Evolutionary conservation across 2,888 invertebrate species (phyloP), one percentile per base, ranked within the genome.

Genomic region (Machimus atricapillus): DNA sequence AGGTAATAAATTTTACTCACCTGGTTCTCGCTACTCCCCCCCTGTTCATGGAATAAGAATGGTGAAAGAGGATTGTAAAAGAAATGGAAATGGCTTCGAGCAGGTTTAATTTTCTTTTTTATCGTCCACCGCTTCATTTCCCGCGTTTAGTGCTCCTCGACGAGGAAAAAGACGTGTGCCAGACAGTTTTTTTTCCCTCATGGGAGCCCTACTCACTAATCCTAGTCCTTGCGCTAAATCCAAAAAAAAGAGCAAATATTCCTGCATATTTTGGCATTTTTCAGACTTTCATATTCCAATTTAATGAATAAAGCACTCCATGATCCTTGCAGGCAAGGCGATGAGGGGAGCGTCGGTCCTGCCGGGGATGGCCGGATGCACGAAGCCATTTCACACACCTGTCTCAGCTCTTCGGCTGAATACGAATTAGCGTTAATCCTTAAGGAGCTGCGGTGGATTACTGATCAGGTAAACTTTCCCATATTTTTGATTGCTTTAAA

Each of bases 401-500:
- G 97, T 93, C 95, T 97, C 91, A 97, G 97, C 93, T 92, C 93
- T 87, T 93, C 93, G 91, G 97, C 97, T 91, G 97, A 97, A 94
- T 97, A 97, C 93, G 98, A 98, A 94, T 95, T 98, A 93, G 96
- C 97, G 90, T 95, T 97, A 92, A 98, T 98, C 93, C 95, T 98
- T 90, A 97, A 97, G 93, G 98, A 99, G 94, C 94, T 97, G 91
- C 95, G 97, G 92, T 96, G 96, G 94, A 97, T 98, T 93, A 98
- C 98, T 91, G 96, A 97, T 94, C 96, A 96, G 94, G 95, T 97
- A 92, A 92, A 23, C 27, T 82, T 37, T 82, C n/a, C n/a, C 27
- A n/a, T n/a, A n/a, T 16, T 58, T 82, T 58, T 16, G 8, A 43
- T 43, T 52, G 8, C n/a, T n/a, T 52, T 52, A n/a, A n/a, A 52